Evolutionary conservation across 2,797 vertebrate genomes (phyloP), one percentile per base, ranked within the genome.

Genomic region (Gymnopithys bicolor): DNA sequence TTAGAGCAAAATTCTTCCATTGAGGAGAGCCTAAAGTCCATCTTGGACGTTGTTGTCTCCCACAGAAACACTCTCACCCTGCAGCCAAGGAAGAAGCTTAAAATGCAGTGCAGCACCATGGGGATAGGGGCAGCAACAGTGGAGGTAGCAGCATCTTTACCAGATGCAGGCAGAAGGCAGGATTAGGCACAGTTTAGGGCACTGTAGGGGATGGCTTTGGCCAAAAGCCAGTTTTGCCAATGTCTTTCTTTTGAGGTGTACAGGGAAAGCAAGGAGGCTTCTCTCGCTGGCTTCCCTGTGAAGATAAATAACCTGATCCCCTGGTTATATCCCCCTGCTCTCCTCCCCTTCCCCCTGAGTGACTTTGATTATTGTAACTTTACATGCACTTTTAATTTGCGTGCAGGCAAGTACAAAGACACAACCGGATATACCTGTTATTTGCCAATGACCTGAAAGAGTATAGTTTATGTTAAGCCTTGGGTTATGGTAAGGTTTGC

Each of bases 391-490:
- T 98, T 97, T 97, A 97, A 97, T 97, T 98, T 98, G 96, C 94
- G 95, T 97, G 97, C 97, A 97, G 97, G 96, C 97, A 95, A 97
- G 96, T 97, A 97, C 97, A 97, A 97, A 98, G 96, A 90, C 96
- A 92, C 97, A 98, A 98, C 98, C 97, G 97, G 98, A 98, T 98
- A 98, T 98, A 98, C 98, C 98, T 98, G 98, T 98, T 98, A 98
- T 98, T 98, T 97, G 97, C 97, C 98, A 98, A 96, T 98, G 97
- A 98, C 97, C 97, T 95, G 97, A 97, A 97, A 98, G 95, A 97
- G 95, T 91, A 83, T 93, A 97, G 97, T 98, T 98, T 98, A 97
- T 97, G 97, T 97, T 98, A 97, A 98, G 97, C 98, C 98, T 97
- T 96, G 97, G 97, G 98, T 98, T 98, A 98, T 95, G 95, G 97